Evolutionary conservation across 2,888 invertebrate species (phyloP).

Genomic region (Dioctria linearis): DNA sequence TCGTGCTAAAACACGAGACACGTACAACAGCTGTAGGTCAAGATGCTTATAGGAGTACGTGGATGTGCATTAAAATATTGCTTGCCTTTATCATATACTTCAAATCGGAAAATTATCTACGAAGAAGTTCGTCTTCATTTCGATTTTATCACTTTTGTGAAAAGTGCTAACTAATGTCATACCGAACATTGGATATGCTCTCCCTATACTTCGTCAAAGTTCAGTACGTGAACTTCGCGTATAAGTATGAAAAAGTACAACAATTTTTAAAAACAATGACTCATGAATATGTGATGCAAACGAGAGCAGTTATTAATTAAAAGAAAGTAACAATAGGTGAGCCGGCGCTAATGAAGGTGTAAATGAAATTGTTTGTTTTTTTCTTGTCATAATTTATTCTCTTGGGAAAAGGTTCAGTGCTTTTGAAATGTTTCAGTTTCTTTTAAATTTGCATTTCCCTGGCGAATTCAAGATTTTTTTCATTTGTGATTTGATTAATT

Average conservation of each 20-base stretch:
- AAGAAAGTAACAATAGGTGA: conserved; percentile 34
- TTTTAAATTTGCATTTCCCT: conserved; percentile 16
- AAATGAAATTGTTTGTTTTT: conserved; percentile 12
- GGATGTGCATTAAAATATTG: conserved; percentile 24
- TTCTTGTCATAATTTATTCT: conserved; percentile 1
- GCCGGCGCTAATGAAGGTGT: conserved; percentile 30
- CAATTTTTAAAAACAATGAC: conserved; percentile 21
- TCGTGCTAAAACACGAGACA: conserved; percentile 30
- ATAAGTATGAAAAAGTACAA: background rate
- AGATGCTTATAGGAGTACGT: background rate
- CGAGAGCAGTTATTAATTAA: conserved; percentile 17
- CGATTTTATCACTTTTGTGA: conserved; percentile 11
- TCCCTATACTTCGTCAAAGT: background rate
- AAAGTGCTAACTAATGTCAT: background rate
- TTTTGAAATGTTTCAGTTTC: conserved; percentile 22
- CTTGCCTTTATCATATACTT: background rate
- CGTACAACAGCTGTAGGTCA: conserved; percentile 35
- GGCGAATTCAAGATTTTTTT: conserved; percentile 14
- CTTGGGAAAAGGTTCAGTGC: background rate
- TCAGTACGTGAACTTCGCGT: background rate
- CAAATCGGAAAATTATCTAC: background rate
- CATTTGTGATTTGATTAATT: background rate
- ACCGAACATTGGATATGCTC: background rate
- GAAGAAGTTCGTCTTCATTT: conserved; percentile 14
- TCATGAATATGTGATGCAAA: conserved; percentile 39